These are phyloP conservation scores for Cyanoliseus patagonus DNA, from an alignment of 2,113 vertebrate species.

Conservation along the genomic window DNA sequence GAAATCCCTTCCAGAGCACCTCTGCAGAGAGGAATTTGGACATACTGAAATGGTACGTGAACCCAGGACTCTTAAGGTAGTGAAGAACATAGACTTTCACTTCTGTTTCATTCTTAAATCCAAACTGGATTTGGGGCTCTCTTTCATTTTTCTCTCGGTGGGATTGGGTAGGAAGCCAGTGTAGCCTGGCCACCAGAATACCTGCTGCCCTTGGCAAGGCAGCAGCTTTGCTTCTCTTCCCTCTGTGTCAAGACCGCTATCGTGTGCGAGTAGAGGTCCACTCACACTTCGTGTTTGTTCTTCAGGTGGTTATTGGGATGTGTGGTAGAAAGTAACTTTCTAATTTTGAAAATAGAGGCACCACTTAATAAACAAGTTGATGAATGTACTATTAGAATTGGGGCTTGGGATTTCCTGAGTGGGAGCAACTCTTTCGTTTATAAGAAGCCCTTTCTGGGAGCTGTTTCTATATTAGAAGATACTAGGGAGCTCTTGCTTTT, in stretches of 20 bases:
- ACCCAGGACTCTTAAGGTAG: neutral
- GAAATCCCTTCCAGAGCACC: neutral
- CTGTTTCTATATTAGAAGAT: neutral
- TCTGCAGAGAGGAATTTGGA: neutral
- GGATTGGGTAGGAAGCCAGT: neutral
- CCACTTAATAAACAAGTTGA: neutral
- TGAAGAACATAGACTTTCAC: neutral
- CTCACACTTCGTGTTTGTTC: neutral
- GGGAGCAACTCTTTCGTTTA: neutral
- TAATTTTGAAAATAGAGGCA: neutral
- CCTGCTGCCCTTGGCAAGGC: neutral
- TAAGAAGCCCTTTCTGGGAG: neutral
- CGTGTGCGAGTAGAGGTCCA: rapidly evolving
- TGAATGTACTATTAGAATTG: neutral
- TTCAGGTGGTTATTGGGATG: neutral
- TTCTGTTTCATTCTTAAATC: neutral
- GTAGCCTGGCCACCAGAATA: neutral
- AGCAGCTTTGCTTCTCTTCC: neutral
- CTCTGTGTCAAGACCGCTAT: neutral
- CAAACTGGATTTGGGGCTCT: too few relatives aligned
- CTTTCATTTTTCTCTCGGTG: neutral
- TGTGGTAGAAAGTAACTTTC: neutral
- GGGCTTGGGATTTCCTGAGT: neutral
- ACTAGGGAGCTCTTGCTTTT: neutral
- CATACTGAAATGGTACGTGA: neutral